These are phyloP conservation scores for Drymonia ruficornis DNA, from an alignment of 2,888 invertebrate species.

Conservation along the genomic window DNA sequence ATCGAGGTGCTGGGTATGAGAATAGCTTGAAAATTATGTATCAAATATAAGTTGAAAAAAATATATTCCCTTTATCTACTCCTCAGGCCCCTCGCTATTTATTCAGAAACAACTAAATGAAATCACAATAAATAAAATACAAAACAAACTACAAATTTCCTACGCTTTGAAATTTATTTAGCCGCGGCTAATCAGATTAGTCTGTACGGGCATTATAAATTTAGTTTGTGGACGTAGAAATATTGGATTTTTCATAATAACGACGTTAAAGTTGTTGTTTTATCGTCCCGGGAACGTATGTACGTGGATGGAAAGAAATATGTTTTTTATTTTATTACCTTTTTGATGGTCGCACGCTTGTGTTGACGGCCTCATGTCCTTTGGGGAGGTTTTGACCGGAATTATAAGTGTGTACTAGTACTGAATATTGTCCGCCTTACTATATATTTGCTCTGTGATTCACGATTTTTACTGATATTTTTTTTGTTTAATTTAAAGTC, in stretches of 20 bases:
- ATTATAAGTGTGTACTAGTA: neutral
- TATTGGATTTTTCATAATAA: slow-evolving; percentile 6
- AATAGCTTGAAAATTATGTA: neutral
- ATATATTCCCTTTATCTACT: neutral
- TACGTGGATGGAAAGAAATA: slow-evolving; percentile 5
- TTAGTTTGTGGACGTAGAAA: neutral
- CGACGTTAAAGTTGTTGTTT: neutral
- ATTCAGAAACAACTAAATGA: neutral
- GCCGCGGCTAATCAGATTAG: neutral
- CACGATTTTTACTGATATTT: no score
- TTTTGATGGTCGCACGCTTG: neutral
- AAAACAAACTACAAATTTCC: neutral
- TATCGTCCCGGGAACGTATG: slow-evolving; percentile 4
- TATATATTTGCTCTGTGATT: neutral
- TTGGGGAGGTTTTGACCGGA: neutral
- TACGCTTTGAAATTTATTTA: slow-evolving; percentile 4
- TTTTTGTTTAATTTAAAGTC: no score
- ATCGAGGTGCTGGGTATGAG: neutral
- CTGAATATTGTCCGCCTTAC: neutral
- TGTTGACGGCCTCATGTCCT: neutral
- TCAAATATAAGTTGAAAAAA: neutral
- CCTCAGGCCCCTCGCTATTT: neutral
- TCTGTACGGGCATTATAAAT: neutral
- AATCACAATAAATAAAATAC: neutral
- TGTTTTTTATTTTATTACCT: slow-evolving; percentile 6